Conservation (phyloP, 2,888 invertebrate genomes). For the Apotomis turbidana region DNA sequence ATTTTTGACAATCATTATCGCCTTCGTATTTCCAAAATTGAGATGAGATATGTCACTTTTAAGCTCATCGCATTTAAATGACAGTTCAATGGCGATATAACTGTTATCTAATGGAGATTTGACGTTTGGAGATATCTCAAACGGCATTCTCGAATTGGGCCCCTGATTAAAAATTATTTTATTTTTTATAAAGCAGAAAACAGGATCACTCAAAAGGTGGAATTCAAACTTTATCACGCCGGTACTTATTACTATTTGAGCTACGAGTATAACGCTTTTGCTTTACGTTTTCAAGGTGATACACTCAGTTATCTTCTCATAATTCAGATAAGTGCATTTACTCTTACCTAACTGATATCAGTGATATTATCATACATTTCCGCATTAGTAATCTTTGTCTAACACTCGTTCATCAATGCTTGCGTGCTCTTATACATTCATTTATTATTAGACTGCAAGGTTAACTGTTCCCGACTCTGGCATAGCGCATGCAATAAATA, state of each 20-base stretch:
- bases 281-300: slow-evolving; percentile 11
- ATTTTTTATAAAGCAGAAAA: too few species aligned
- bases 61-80: too few species aligned
- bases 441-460: slow-evolving; percentile 80
- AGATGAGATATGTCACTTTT: too few species aligned
- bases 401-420: slow-evolving; percentile 33
- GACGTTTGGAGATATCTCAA: too few species aligned
- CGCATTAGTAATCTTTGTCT: slow-evolving; percentile 53
- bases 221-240: neutral
- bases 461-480: slow-evolving; percentile 69
- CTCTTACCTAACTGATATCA: slow-evolving; percentile 32
- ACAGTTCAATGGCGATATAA: too few species aligned
- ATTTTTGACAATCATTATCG: too few species aligned
- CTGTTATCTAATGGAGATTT: too few species aligned
- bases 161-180: too few species aligned
- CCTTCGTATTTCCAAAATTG: too few species aligned
- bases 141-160: too few species aligned
- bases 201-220: neutral
- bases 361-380: slow-evolving; percentile 42
- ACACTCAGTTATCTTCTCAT: slow-evolving; percentile 3
- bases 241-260: neutral
- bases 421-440: slow-evolving; percentile 64
- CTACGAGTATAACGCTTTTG: neutral
- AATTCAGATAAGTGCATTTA: slow-evolving; percentile 22
- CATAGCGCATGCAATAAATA: slow-evolving; percentile 50